A percentile compares a stretch with the other conserved stretches of the same genome.
Conservation (phyloP, 2,888 invertebrate genomes). For the Pterobdella sp. region DNA sequence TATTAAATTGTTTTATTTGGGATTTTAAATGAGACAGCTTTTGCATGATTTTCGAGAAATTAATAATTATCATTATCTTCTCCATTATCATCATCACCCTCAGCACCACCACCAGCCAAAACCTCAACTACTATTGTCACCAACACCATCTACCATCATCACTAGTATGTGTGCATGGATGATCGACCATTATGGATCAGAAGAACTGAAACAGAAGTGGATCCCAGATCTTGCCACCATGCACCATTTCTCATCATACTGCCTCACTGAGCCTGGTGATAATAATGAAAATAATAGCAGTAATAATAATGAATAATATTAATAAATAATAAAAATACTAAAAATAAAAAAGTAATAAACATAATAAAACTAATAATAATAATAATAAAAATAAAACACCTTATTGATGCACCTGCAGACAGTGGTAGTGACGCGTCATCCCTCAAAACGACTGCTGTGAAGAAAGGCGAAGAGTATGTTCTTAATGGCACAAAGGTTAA, state of each 20-base stretch:
- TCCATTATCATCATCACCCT: not conserved
- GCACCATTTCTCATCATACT: conserved; percentile 56
- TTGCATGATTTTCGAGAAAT: not conserved
- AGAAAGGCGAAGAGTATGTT: conserved; percentile 54
- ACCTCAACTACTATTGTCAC: too few relatives aligned
- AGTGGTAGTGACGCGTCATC: conserved; percentile 57
- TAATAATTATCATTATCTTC: not conserved
- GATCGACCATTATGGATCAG: conserved; percentile 56
- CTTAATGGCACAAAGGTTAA: conserved; percentile 56
- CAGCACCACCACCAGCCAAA: too few relatives aligned
- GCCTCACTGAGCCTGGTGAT: conserved; percentile 56
- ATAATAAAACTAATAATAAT: too few relatives aligned
- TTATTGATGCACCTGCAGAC: conserved; percentile 38
- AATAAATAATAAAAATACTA: too few relatives aligned
- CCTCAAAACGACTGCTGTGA: conserved; percentile 54
- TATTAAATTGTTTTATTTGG: conserved; percentile 4
- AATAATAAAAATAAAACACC: too few relatives aligned
- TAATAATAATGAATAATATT: too few relatives aligned
- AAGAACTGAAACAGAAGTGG: conserved; percentile 51
- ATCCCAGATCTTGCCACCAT: conserved; percentile 54
- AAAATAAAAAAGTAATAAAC: too few relatives aligned
- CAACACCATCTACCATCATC: conserved; percentile 3
- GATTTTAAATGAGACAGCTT: not conserved
- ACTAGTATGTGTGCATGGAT: conserved; percentile 57
- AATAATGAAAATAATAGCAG: too few relatives aligned